Base-by-base conservation (phyloP, 2,888 invertebrate species). In the Stomorhina lunata region DNA sequence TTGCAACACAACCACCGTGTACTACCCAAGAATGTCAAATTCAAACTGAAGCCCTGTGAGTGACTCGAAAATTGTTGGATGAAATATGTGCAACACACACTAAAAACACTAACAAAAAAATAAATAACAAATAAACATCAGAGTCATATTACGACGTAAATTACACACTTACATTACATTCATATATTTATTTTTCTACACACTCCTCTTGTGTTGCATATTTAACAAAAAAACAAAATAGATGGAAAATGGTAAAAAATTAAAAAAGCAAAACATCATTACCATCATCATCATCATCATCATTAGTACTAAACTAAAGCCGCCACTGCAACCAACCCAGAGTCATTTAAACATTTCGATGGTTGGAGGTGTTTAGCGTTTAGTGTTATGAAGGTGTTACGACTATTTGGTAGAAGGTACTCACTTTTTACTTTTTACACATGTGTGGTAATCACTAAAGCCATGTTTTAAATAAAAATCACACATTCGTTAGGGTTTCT, bases 11-110 rank as follows among this genome's bases (percentile, higher is more conserved):
- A 63, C 57, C 72, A 61, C 72, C 80, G 80, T 77, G 77, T 72
- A 80, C 83, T 69, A 61, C 61, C 72, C 59, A 79, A 61, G 84
- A 85, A 84, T 85, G 82, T 81, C 80, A 79, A 81, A 80, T 81
- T 84, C 77, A 83, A 77, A 85, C 84, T 85, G 84, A 85, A 85
- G 75, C 77, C 80, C 76, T 82, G 82, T 61, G 79, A 82, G 76
- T 82, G 82, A 72, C 82, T 82, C 71, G 75, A 73, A 82, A 83
- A 63, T 73, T 72, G 76, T 71, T 80, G 17, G 45, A 79, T 83
- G 79, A 79, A 82, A 75, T 75, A 48, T 76, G 53, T 75, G 82
- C 75, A 79, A 82, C 66, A 82, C 45, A 50, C 37, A 57, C 40
- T 69, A 69, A 61, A 68, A 40, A 63, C 20, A 61, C 22, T 32